These are phyloP conservation scores for Mustela lutreola DNA, from an alignment of 2,113 vertebrate genomes.

Conservation along the genomic window DNA sequence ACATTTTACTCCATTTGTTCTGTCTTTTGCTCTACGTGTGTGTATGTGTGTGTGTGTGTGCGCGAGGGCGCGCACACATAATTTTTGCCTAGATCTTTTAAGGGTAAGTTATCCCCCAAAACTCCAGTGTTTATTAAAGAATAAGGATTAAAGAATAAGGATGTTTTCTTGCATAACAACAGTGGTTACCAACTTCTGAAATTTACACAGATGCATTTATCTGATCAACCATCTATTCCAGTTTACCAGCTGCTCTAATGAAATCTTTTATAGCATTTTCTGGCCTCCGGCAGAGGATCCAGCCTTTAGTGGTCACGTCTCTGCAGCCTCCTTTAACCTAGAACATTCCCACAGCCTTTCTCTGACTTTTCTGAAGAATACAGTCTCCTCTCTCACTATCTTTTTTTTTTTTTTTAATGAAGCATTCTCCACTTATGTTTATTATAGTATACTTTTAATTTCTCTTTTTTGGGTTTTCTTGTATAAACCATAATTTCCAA, in stretches of 20 bases:
- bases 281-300: background rate
- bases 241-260: background rate
- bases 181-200: background rate
- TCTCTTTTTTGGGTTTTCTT: background rate
- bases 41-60: background rate
- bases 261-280: background rate
- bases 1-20: background rate
- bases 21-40: background rate
- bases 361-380: conserved; percentile 23
- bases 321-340: background rate
- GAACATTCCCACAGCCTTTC: background rate
- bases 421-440: background rate
- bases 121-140: background rate
- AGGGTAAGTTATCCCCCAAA: background rate
- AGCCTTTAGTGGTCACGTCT: background rate
- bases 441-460: background rate
- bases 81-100: conserved; percentile 10
- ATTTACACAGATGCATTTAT: background rate
- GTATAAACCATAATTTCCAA: background rate
- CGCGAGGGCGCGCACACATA: background rate
- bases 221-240: background rate
- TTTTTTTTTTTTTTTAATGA: background rate
- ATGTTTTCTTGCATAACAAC: background rate
- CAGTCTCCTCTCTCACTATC: background rate
- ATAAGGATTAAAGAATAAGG: background rate